Conservation (phyloP, 2,113 vertebrate genomes). For the Tachuris rubrigastra region DNA sequence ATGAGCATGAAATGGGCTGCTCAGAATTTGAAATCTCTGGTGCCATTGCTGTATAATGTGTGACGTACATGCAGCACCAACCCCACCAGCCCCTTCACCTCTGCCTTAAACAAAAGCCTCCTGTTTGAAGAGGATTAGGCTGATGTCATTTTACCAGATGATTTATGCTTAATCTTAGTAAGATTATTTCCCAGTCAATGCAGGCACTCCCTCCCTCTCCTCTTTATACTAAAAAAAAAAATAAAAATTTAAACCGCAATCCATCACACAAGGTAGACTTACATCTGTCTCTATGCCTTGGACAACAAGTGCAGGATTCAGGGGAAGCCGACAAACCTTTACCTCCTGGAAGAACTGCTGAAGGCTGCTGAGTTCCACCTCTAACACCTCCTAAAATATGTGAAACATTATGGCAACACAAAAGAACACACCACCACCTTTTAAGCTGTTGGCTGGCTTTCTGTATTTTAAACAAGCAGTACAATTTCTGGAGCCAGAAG, state of each 20-base stretch:
- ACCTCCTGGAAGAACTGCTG: conserved; percentile 67
- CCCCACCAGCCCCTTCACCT: background rate
- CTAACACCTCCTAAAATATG: conserved; percentile 66
- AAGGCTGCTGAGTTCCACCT: conserved; percentile 57
- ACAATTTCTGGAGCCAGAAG: background rate
- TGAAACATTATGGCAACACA: background rate
- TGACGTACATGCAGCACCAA: fast-evolving
- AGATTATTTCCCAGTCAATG: background rate
- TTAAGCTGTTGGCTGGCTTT: background rate
- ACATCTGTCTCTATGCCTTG: conserved; percentile 63
- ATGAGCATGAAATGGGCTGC: background rate
- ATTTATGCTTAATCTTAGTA: background rate
- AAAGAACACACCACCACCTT: background rate
- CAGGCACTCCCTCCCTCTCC: background rate
- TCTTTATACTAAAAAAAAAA: background rate
- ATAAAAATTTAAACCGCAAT: fast-evolving
- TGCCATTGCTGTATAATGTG: background rate
- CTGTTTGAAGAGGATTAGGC: background rate
- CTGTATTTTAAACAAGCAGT: background rate
- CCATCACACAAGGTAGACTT: background rate
- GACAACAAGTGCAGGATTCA: conserved; percentile 49
- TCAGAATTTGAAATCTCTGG: background rate
- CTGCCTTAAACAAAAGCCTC: background rate
- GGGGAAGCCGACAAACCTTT: conserved; percentile 68
- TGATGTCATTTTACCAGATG: background rate